Evolutionary conservation across 1,140 invertebrate species (phyloP).

Genomic region (Drosophila prosaltans): DNA sequence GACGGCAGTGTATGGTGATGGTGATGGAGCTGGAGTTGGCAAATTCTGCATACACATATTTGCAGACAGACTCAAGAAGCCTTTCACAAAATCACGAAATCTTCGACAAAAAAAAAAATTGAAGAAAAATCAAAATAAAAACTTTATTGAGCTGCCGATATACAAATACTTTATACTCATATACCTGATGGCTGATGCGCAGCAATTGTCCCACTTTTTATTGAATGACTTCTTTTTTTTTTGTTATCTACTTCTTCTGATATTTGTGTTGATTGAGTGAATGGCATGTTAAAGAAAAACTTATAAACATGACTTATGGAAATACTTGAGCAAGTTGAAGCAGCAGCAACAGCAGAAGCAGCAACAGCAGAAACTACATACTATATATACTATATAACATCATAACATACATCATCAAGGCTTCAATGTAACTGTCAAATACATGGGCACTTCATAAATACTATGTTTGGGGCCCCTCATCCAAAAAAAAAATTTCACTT

Average conservation of each 20-base stretch:
- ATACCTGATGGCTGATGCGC: constrained; percentile 41
- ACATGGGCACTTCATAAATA: constrained; percentile 17
- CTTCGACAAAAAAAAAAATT: constrained; percentile 57
- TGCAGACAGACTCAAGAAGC: constrained; percentile 68
- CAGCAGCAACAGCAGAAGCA: constrained; percentile 38
- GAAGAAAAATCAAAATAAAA: constrained; percentile 48
- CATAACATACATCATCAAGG: constrained; percentile 40
- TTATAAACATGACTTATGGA: constrained; percentile 79
- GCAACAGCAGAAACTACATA: constrained; percentile 38
- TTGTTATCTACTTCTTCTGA: constrained; percentile 5
- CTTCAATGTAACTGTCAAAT: constrained; percentile 77
- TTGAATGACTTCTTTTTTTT: constrained; percentile 74
- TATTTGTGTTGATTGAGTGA: constrained; percentile 70
- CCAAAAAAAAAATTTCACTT: constrained; percentile 67
- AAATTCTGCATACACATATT: constrained; percentile 66
- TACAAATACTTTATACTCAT: constrained; percentile 10
- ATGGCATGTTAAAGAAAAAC: constrained; percentile 73
- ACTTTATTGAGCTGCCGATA: constrained; percentile 43
- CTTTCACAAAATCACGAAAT: constrained; percentile 79
- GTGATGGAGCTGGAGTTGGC: constrained; percentile 36
- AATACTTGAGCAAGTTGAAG: constrained; percentile 70
- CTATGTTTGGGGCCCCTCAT: constrained; percentile 24
- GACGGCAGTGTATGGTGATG: neutral
- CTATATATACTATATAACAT: constrained; percentile 27
- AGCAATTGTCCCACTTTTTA: constrained; percentile 80